Evolutionary conservation across 2,888 invertebrate genomes (phyloP).

Genomic region (Tetranychus truncatus): DNA sequence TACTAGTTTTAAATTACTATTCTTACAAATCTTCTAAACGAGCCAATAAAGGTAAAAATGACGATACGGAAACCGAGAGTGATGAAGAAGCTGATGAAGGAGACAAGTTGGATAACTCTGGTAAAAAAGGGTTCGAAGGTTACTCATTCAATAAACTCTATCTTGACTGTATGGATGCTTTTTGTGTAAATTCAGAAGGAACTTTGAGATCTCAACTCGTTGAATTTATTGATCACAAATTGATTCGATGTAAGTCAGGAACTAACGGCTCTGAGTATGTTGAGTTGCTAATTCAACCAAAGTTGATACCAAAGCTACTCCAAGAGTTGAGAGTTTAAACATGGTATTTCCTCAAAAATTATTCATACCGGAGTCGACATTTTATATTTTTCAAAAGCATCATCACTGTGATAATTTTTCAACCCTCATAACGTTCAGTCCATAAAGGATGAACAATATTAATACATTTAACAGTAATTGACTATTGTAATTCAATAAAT

Average conservation of each 20-base stretch:
- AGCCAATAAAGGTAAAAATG: neutral
- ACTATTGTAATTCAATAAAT: no score
- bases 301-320: neutral
- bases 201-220: slow-evolving; percentile 75
- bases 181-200: slow-evolving; percentile 77
- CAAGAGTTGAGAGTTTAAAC: neutral
- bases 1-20: slow-evolving; percentile 47
- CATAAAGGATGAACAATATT: no score
- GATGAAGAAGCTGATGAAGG: slow-evolving; percentile 52
- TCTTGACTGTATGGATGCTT: slow-evolving; percentile 61
- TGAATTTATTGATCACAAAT: slow-evolving; percentile 84
- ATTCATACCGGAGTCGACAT: no score
- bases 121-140: slow-evolving; percentile 38
- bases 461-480: no score
- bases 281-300: neutral
- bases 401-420: no score
- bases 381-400: no score
- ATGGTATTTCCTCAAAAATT: no score
- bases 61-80: neutral
- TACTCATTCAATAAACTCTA: slow-evolving; percentile 70
- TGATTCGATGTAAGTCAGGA: slow-evolving; percentile 59
- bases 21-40: neutral
- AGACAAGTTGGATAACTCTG: no score
- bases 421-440: no score
- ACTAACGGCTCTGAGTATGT: slow-evolving; percentile 52